phyloP scores from a whole-genome alignment of 2,888 invertebrate species.

The Eupsilia transversa region DNA sequence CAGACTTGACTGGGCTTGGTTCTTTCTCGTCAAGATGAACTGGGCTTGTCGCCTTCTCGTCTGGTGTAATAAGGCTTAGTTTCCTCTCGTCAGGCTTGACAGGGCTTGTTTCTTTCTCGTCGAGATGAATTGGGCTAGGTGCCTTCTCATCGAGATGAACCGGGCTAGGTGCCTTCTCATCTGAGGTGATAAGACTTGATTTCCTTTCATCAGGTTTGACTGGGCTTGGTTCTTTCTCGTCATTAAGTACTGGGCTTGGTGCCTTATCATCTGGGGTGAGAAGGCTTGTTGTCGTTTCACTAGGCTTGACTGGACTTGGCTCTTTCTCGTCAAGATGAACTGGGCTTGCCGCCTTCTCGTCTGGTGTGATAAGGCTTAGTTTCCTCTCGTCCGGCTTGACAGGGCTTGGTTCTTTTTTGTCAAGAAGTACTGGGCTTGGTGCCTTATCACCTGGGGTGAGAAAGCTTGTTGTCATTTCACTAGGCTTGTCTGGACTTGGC shows the following conservation, averaged over 20 bases:
- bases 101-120: too few relatives aligned
- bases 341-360: neutral
- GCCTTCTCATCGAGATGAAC: too few relatives aligned
- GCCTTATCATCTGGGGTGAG: neutral
- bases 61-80: too few relatives aligned
- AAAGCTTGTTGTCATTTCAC: too few relatives aligned
- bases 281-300: neutral
- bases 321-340: neutral
- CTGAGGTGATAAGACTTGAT: neutral
- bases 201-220: neutral
- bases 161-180: neutral
- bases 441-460: too few relatives aligned
- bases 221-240: too few relatives aligned
- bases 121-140: too few relatives aligned
- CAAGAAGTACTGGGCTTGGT: neutral
- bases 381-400: accelerated
- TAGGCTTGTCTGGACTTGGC: neutral
- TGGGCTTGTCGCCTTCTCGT: neutral
- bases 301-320: neutral
- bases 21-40: neutral
- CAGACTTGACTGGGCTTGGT: neutral
- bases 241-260: neutral
- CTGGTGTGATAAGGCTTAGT: neutral
- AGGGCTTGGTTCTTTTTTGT: neutral
- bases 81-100: too few relatives aligned